Base-by-base conservation (phyloP, 2,113 vertebrate species). In the Phylloscopus whistleri region DNA sequence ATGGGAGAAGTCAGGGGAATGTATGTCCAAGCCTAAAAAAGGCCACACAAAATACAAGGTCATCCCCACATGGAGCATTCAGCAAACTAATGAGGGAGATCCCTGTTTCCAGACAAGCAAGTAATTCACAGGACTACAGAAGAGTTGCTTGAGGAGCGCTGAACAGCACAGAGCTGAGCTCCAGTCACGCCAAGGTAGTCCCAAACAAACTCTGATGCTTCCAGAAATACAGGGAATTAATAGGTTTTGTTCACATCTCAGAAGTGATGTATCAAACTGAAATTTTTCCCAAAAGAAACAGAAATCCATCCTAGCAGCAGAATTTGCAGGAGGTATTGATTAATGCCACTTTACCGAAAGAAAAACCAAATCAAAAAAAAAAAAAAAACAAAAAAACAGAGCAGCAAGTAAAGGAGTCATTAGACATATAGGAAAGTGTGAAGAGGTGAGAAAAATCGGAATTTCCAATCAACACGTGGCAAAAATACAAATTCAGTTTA, bases 241-340 rank as follows among this genome's bases (percentile, higher is more conserved):
- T 3, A 76, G 6, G 46, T 46, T 58, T 67, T 0, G 0, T 35
- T 33, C 41, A 20, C 1, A 1, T 59, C 74, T 70, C 35, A 21
- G 12, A 90, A 48, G 46, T 14, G 18, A 81, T 0, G 0, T 21
- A 51, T 55, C 16, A 44, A 81, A 68, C 21, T 52, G 33, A 37
- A 52, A 33, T 39, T 26, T 16, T 48, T 88, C 63, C 60, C 33
- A 60, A 72, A 84, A 85, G n/a, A 76, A 95, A 87, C 8, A 84
- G 18, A 72, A 93, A 90, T 52, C 28, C 56, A 87, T 26, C 18
- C 44, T 24, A 86, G 27, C 11, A 63, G 84, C 4, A 83, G n/a
- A 68, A n/a, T 70, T 74, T 55, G 16, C 23, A 90, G 35, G 21
- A 87, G 11, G 15, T 37, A 87, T 62, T 21, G 14, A n/a, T 68